phyloP scores from a whole-genome alignment of 1,140 invertebrate species.

The Tyrophagus putrescentiae region DNA sequence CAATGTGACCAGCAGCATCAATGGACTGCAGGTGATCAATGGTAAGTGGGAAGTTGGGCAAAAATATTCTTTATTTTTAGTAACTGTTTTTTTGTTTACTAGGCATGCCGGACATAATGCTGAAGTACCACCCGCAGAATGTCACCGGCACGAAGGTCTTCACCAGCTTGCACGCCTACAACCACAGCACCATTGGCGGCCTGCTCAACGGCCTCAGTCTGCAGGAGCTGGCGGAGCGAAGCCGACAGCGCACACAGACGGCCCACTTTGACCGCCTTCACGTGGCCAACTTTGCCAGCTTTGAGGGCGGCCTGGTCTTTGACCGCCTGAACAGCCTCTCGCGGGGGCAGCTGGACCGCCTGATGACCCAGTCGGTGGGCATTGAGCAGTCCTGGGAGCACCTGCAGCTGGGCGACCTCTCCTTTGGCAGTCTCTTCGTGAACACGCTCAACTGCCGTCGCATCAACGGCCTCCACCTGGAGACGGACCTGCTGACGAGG shows the following conservation, averaged over 20 bases:
- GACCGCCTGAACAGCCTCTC: neutral
- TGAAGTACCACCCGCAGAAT: neutral
- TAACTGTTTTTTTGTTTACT: neutral
- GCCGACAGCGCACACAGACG: neutral
- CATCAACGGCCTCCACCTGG: neutral
- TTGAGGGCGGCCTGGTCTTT: conserved; percentile 4
- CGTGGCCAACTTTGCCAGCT: conserved; percentile 1
- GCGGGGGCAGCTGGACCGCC: neutral
- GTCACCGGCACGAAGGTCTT: conserved; percentile 5
- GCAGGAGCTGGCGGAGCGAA: neutral
- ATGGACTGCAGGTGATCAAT: neutral
- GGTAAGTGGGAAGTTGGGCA: neutral
- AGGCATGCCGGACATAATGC: conserved; percentile 6
- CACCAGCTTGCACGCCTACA: neutral
- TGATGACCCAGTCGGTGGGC: neutral
- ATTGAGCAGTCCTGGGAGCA: neutral
- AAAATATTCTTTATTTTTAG: neutral
- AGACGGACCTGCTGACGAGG: neutral
- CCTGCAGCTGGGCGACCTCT: neutral
- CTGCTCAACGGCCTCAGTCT: neutral
- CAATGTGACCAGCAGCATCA: neutral
- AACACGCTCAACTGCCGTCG: neutral
- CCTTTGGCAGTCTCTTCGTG: neutral
- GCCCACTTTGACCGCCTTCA: neutral
- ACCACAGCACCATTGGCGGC: neutral